Evolutionary conservation across 2,888 invertebrate species (phyloP), one percentile per base, ranked within the genome.

Genomic region (Dryocosmus kuriphilus): DNA sequence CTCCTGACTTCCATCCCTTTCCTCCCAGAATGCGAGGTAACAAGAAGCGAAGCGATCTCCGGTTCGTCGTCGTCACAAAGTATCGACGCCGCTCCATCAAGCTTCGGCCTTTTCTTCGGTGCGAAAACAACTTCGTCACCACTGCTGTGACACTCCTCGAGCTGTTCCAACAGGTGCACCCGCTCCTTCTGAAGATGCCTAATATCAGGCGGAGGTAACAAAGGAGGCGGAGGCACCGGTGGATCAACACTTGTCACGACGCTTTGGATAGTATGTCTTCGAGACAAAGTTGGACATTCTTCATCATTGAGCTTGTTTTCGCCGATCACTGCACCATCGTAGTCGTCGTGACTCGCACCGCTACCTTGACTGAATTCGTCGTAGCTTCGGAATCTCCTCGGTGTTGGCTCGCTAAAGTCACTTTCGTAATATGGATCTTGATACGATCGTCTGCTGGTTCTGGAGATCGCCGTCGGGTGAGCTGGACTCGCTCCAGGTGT

Each of bases 291-390:
- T 79, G 91, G 89, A 79, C 91, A 90, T 82, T 92, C 92, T 38
- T 90, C 90, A 81, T 92, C 92, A 78, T 92, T 92, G 76, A 88
- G 79, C 79, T 89, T 89, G 62, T 87, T 86, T 41, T 88, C 90
- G 27, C 87, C 87, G 46, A 90, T 86, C 38, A 88, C 87, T 79
- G 88, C 88, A 76, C 85, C 88, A 77, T 90, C 90, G 73, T 91
- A 92, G 78, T 96, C 95, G 82, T 95, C 95, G 88, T 94, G 95
- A 38, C 94, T 94, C 5, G 94, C 83, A 35, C 93, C 94, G 80
- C 94, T 94, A 86, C 96, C 93, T 92, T 95, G 94, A 92, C 96
- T 94, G 93, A 95, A 95, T 92, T 97, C 94, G 87, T 96, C 96
- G 89, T 94, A 94, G 89, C 93, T 94, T 79, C 95, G 94, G 90